Percentiles rank a stretch among this genome's conserved stretches.
phyloP scores from a whole-genome alignment of 1,140 invertebrate species.

The Orussus abietinus region DNA sequence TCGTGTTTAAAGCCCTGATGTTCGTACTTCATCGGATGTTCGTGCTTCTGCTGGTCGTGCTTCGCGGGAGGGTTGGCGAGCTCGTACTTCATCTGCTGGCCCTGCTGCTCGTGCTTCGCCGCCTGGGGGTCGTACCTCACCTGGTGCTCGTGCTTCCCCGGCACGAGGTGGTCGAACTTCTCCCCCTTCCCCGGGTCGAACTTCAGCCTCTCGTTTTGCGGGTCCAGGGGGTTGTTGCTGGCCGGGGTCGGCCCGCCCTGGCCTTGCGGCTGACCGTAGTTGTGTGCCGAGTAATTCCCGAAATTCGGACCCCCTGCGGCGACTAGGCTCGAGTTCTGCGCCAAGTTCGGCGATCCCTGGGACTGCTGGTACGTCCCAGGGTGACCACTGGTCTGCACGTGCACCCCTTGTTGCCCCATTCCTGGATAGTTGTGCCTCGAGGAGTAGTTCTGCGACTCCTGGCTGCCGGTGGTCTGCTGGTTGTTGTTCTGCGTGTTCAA shows the following conservation, averaged over 20 bases:
- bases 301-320: constrained; percentile 24
- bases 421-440: constrained; percentile 31
- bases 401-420: constrained; percentile 16
- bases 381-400: constrained; percentile 15
- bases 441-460: constrained; percentile 32
- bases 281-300: constrained; percentile 20
- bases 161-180: constrained; percentile 29
- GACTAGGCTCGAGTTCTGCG: constrained; percentile 8
- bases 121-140: constrained; percentile 16
- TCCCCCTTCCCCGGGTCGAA: constrained; percentile 28
- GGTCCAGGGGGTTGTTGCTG: constrained; percentile 6
- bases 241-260: no score
- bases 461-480: constrained; percentile 19
- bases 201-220: constrained; percentile 19
- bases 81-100: no score
- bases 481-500: constrained; percentile 19
- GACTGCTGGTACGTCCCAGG: constrained; percentile 23
- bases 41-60: constrained; percentile 15
- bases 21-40: not conserved
- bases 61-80: no score
- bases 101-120: constrained; percentile 11
- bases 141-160: constrained; percentile 22
- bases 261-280: constrained; percentile 30
- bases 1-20: constrained; percentile 20
- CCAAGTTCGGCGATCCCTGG: constrained; percentile 29